Percentiles rank a stretch among this genome's conserved stretches.
Conservation (phyloP, 2,888 invertebrate genomes). For the Conops quadrifasciatus region DNA sequence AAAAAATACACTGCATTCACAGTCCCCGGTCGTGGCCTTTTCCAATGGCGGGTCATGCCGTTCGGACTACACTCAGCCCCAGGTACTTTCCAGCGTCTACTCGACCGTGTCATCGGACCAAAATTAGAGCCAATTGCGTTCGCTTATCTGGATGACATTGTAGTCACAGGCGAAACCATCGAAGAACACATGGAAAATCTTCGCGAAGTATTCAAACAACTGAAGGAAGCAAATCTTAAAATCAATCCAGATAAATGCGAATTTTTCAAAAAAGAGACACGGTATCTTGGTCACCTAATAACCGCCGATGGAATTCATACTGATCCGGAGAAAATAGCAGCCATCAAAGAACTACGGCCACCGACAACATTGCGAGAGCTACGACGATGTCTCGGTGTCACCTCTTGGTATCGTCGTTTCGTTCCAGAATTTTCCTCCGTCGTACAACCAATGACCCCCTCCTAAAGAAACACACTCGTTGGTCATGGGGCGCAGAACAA, state of each 20-base stretch:
- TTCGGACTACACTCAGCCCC: background rate
- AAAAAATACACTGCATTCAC: constrained; percentile 6
- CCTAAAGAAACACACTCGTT: constrained; percentile 10
- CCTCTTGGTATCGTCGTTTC: constrained; percentile 22
- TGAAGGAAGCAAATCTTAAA: background rate
- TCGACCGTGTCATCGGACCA: background rate
- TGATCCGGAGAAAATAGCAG: constrained; percentile 12
- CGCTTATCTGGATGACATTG: background rate
- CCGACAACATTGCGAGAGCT: constrained; percentile 15
- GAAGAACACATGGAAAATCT: background rate
- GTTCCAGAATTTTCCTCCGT: constrained; percentile 15
- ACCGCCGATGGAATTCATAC: too few relatives aligned
- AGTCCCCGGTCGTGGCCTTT: background rate
- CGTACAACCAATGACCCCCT: background rate
- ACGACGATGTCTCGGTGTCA: constrained; percentile 6
- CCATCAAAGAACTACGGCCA: constrained; percentile 1
- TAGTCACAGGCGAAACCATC: background rate
- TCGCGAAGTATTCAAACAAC: background rate
- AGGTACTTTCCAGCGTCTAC: background rate
- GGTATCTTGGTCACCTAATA: constrained; percentile 1
- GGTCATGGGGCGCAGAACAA: background rate
- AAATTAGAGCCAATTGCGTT: background rate
- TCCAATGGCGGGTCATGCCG: constrained; percentile 12
- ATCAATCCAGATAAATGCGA: constrained; percentile 11
- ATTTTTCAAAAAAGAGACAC: constrained; percentile 7